Conservation (phyloP, 2,113 vertebrate species). For the Myotis davidii region DNA sequence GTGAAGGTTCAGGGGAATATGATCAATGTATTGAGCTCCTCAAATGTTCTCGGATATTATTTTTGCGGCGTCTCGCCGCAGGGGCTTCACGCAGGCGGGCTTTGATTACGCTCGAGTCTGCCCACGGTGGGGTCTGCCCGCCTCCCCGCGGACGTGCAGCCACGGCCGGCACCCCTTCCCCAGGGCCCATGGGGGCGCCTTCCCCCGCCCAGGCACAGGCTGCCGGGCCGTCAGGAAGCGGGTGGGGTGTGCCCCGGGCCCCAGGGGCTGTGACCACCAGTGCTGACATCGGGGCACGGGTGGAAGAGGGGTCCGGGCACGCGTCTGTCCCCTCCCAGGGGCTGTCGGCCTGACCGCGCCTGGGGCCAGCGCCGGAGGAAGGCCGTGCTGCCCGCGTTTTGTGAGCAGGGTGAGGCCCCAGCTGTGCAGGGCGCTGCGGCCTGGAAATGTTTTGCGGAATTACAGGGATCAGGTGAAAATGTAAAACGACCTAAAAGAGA, state of each 20-base stretch:
- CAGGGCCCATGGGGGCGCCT: rapidly evolving
- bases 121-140: rapidly evolving
- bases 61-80: slow-evolving; percentile 74
- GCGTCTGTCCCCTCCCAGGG: rapidly evolving
- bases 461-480: slow-evolving; percentile 48
- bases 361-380: rapidly evolving
- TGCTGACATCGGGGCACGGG: rapidly evolving
- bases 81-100: slow-evolving; percentile 68
- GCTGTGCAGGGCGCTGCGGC: neutral
- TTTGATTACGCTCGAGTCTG: neutral
- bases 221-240: neutral
- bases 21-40: slow-evolving; percentile 88
- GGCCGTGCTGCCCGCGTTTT: rapidly evolving
- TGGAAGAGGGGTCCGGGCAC: rapidly evolving
- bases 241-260: rapidly evolving
- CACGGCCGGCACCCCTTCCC: rapidly evolving
- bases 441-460: slow-evolving; percentile 4
- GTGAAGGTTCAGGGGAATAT: slow-evolving; percentile 86
- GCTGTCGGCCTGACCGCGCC: rapidly evolving
- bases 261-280: rapidly evolving
- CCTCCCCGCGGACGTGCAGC: rapidly evolving
- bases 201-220: rapidly evolving
- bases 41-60: slow-evolving; percentile 85
- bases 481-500: slow-evolving; percentile 34
- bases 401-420: rapidly evolving